Base-by-base conservation (phyloP, 2,888 invertebrate genomes). In the Campaea margaritaria region DNA sequence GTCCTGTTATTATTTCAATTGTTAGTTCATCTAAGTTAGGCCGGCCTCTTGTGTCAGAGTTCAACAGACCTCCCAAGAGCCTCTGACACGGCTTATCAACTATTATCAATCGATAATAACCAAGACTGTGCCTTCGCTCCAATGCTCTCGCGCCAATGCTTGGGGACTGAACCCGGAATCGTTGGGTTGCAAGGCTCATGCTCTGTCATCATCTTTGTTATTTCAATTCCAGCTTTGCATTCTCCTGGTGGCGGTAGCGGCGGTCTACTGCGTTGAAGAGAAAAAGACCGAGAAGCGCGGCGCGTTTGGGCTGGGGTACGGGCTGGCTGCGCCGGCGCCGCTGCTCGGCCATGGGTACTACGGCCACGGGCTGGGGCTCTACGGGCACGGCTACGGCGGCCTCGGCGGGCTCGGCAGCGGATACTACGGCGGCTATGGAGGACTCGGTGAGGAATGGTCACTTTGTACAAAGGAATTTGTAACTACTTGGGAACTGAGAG, bases 281-380 rank as follows among this genome's bases (percentile, higher is more conserved):
- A 91, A 91, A 79, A 91, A 91, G 78, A 85, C 81, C 55, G 90
- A 91, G 76, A 91, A 92, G 72, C 83, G 93, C 2, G 92, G 89
- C 63, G 84, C 93, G 66, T 81, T 93, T 61, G 92, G 90, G 38
- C 86, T 92, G 67, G 90, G 91, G 66, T 91, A 86, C 74, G 83
- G 81, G 9, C 14, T 58, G n/a, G 69, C 76, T 4, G 75, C 65
- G 10, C 61, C 70, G 45, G 73, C 73, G 46, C 76, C 71, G 43
- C 64, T 68, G 52, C 66, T 72, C 56, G 69, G 69, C 10, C 69
- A 72, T 64, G 75, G 75, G 51, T 79, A 79, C 64, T 80, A 79
- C 64, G 82, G 83, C 42, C 78, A 79, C 70, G 86, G 82, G 8
- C 66, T 79, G 55, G 76, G 76, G 41, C 81, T 81, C 62, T 81